Conservation (phyloP, 2,888 invertebrate genomes). For the Clunio marinus region DNA sequence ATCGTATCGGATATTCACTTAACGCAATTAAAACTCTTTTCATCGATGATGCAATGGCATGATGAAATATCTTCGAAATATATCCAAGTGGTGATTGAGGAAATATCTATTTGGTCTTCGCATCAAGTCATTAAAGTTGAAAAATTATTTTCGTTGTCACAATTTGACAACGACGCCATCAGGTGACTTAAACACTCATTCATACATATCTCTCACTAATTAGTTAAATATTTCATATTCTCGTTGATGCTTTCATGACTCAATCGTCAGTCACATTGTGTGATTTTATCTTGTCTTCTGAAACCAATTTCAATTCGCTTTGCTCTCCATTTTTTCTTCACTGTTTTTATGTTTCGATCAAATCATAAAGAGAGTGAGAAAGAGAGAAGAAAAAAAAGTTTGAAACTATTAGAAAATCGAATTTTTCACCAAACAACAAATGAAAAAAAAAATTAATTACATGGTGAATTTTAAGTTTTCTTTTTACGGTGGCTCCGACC, state of each 20-base stretch:
- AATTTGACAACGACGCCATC: no score
- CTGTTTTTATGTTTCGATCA: background rate
- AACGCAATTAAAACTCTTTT: background rate
- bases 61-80: no score
- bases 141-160: no score
- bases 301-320: background rate
- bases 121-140: no score
- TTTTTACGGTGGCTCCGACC: background rate
- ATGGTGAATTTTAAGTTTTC: conserved; percentile 16
- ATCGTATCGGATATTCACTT: background rate
- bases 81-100: no score
- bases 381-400: conserved; percentile 5
- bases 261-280: background rate
- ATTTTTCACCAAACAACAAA: background rate
- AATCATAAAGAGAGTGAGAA: no score
- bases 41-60: background rate
- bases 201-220: background rate
- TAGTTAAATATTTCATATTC: background rate
- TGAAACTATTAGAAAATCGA: conserved; percentile 18
- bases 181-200: background rate
- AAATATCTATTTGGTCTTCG: no score
- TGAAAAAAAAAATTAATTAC: conserved; percentile 12
- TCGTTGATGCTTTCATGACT: background rate
- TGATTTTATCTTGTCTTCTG: background rate
- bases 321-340: conserved; percentile 15